Percentiles rank a stretch among this genome's conserved stretches.
phyloP scores from a whole-genome alignment of 2,888 invertebrate genomes.

The Chironomus riparius region DNA sequence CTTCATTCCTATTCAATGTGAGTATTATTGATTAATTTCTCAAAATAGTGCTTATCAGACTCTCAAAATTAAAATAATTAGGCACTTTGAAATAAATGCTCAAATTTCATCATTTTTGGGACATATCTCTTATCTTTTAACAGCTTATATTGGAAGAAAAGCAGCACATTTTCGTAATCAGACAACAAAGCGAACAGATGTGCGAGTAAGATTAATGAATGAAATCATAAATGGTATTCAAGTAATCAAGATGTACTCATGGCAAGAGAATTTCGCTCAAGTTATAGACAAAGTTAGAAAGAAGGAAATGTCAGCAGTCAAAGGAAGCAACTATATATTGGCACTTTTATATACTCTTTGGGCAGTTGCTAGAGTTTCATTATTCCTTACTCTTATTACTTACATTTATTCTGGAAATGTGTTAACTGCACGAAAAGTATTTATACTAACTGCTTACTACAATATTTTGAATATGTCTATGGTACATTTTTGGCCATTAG shows the following conservation, averaged over 20 bases:
- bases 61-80: no score
- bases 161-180: constrained; percentile 55
- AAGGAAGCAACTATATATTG: constrained; percentile 56
- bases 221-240: constrained; percentile 77
- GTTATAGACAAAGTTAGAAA: constrained; percentile 64
- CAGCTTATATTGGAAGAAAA: constrained; percentile 60
- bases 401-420: constrained; percentile 55
- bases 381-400: constrained; percentile 64
- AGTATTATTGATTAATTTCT: not conserved
- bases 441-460: constrained; percentile 71
- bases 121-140: no score
- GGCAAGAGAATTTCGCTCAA: constrained; percentile 70
- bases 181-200: constrained; percentile 73
- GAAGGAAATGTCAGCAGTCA: constrained; percentile 60
- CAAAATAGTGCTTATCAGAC: no score
- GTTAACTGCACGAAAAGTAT: constrained; percentile 66
- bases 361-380: constrained; percentile 68
- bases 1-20: constrained; percentile 60
- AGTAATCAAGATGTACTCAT: constrained; percentile 83
- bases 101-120: not conserved
- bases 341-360: constrained; percentile 63
- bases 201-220: constrained; percentile 79
- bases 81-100: no score
- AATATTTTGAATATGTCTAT: constrained; percentile 68
- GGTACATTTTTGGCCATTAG: constrained; percentile 68